Conservation (phyloP, 1,140 invertebrate genomes). For the Grapholita molesta region DNA sequence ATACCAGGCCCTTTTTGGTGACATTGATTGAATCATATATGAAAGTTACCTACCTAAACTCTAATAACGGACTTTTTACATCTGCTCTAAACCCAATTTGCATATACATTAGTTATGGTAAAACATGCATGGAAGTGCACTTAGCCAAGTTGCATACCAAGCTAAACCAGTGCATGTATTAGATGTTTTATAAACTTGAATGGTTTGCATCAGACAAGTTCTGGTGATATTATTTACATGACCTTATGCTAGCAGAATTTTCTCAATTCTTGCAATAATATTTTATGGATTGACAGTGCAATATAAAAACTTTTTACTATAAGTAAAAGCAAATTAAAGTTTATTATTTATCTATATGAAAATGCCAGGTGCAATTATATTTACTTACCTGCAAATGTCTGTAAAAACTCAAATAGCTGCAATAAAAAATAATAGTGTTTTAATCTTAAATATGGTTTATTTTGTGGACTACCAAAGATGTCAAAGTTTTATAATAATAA, state of each 20-base stretch:
- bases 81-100: constrained; percentile 4
- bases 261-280: constrained; percentile 36
- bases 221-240: constrained; percentile 11
- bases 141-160: constrained; percentile 3
- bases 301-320: constrained; percentile 72
- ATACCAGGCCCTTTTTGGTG: neutral
- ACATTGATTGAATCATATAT: neutral
- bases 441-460: neutral
- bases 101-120: constrained; percentile 12
- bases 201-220: constrained; percentile 8
- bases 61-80: constrained; percentile 5
- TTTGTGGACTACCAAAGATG: constrained; percentile 63
- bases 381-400: constrained; percentile 16
- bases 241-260: constrained; percentile 7
- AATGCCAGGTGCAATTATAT: constrained; percentile 64
- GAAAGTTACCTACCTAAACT: constrained; percentile 5
- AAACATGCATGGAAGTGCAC: neutral
- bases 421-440: constrained; percentile 8
- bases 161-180: neutral
- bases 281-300: constrained; percentile 65
- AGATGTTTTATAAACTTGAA: neutral
- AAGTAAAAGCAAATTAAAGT: constrained; percentile 61
- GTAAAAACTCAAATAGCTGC: constrained; percentile 5
- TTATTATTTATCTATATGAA: constrained; percentile 42
- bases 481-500: constrained; percentile 33